phyloP scores from a whole-genome alignment of 2,888 invertebrate genomes.

The Phalera bucephala region DNA sequence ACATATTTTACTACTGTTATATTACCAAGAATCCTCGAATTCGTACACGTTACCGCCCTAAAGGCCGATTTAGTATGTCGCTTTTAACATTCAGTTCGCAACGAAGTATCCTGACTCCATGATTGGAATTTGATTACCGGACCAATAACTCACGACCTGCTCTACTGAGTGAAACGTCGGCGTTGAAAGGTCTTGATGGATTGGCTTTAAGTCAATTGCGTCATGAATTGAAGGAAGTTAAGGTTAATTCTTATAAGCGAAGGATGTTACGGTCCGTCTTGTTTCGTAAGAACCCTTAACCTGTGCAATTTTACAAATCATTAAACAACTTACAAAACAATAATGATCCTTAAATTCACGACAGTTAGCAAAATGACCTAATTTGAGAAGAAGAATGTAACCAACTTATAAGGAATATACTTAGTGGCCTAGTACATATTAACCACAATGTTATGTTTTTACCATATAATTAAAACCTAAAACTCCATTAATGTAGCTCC shows the following conservation, averaged over 20 bases:
- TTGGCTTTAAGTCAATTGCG: slow-evolving; percentile 40
- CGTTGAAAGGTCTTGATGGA: slow-evolving; percentile 19
- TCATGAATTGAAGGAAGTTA: slow-evolving; percentile 50
- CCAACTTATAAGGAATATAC: too few relatives aligned
- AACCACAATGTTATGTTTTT: too few relatives aligned
- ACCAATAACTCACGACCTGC: slow-evolving; percentile 24
- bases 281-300: slow-evolving; percentile 18
- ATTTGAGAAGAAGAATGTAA: too few relatives aligned
- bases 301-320: too few relatives aligned
- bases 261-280: slow-evolving; percentile 36
- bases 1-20: slow-evolving; percentile 1
- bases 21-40: slow-evolving; percentile 30
- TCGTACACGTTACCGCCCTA: slow-evolving; percentile 36
- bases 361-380: too few relatives aligned
- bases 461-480: too few relatives aligned
- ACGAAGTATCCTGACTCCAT: slow-evolving; percentile 51
- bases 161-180: not conserved
- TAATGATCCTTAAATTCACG: too few relatives aligned
- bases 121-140: slow-evolving; percentile 47
- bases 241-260: slow-evolving; percentile 42
- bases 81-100: slow-evolving; percentile 52
- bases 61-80: slow-evolving; percentile 56
- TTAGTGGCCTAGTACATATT: too few relatives aligned
- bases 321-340: too few relatives aligned
- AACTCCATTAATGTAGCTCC: too few relatives aligned